Evolutionary conservation across 2,888 invertebrate species (phyloP), one percentile per base, ranked within the genome.

Genomic region (Conops quadrifasciatus): DNA sequence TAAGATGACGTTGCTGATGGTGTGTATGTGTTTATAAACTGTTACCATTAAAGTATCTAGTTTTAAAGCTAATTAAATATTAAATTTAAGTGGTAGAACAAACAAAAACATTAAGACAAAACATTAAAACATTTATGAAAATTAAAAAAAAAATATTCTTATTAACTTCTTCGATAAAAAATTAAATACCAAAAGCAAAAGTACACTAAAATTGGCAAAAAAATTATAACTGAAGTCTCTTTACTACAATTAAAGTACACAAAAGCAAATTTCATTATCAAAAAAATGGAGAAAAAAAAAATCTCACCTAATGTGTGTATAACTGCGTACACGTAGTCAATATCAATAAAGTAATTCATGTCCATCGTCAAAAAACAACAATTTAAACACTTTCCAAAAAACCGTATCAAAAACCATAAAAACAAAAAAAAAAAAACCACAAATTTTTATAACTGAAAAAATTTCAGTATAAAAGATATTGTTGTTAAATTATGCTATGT

Each of bases 11-110:
- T 19, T 60, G 36, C 36, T 36, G 19, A n/a, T n/a, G 21, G 15
- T 63, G 53, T 30, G 67, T 58, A 58, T 28, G 58, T 19, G 43
- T 67, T 67, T 67, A 58, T 24, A 43, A 67, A 13, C 15, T 58
- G 58, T 67, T 58, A 67, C 56, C 58, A 67, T 53, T 66, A 43
- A 43, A n/a, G 5, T 36, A 26, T 21, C 53, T 53, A 53, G 3
- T 9, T 21, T 21, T 0, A 4, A 21, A 53, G 53, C 4, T 16
- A 24, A 56, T 21, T n/a, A 5, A 56, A 24, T 13, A 3, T n/a
- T 56, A 3, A 24, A 56, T 21, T 36, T 36, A 36, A 36, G 21
- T 21, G 21, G 21, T 21, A 21, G 53, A 15, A 53, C 19, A 53
- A 13, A 5, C 4, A 19, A 21, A 53, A 53, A 53, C n/a, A 21